These are phyloP conservation scores for Graptemys geographica DNA, from an alignment of 2,797 vertebrate species.

Conservation along the genomic window DNA sequence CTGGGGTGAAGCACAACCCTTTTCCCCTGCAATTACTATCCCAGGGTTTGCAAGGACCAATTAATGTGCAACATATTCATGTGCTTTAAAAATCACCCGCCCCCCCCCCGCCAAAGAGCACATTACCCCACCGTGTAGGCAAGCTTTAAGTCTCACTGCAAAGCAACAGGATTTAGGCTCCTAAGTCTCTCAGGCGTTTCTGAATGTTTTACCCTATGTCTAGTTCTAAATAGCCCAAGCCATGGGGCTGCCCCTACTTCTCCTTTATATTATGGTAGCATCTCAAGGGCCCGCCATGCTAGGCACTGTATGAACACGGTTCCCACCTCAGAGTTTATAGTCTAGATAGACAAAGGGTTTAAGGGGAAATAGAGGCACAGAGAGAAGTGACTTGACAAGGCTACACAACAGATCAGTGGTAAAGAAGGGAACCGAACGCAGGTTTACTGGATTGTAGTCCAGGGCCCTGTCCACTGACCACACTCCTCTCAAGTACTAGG, in stretches of 20 bases:
- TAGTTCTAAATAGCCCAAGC: neutral
- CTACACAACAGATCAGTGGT: too few relatives aligned
- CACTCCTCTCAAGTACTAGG: neutral
- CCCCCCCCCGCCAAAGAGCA: neutral
- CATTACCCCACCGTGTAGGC: neutral
- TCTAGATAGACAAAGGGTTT: neutral
- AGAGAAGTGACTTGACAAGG: neutral
- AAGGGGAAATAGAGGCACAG: neutral
- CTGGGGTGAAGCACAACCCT: too few relatives aligned
- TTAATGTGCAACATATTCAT: neutral
- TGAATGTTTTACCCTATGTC: neutral
- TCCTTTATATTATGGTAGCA: neutral
- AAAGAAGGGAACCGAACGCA: neutral
- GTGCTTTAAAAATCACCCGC: neutral
- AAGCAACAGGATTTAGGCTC: neutral
- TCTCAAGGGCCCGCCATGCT: neutral
- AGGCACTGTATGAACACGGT: accelerated
- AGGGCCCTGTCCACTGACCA: neutral
- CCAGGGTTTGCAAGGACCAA: neutral
- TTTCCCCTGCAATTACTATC: neutral
- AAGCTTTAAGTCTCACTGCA: neutral
- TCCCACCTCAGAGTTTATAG: neutral
- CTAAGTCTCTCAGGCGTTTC: neutral
- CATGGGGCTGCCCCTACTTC: neutral
- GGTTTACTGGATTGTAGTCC: neutral